Evolutionary conservation across 1,140 invertebrate genomes (phyloP).

Genomic region (Forficula auricularia): DNA sequence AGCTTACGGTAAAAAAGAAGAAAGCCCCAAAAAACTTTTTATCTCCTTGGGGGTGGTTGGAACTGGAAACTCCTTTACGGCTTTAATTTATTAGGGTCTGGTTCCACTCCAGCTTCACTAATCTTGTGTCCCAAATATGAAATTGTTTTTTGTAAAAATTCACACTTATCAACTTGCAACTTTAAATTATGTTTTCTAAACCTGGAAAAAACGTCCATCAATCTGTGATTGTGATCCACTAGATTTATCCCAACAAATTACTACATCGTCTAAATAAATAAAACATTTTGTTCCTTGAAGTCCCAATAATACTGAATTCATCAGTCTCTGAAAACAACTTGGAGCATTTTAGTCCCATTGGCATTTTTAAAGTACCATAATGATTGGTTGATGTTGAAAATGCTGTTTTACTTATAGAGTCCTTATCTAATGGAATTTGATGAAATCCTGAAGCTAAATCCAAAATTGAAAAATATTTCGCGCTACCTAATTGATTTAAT

Average conservation of each 20-base stretch:
- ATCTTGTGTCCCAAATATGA: conserved; percentile 14
- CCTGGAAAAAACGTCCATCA: conserved; percentile 11
- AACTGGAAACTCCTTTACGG: conserved; percentile 16
- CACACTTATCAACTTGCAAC: conserved; percentile 15
- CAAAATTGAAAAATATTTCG: conserved; percentile 28
- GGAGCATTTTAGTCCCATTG: conserved; percentile 19
- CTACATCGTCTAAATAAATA: conserved; percentile 22
- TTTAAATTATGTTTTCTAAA: conserved; percentile 10
- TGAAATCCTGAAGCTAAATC: conserved; percentile 30
- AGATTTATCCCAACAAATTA: not conserved
- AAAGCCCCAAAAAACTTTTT: conserved; percentile 17
- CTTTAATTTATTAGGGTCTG: conserved; percentile 14
- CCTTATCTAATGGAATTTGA: conserved; percentile 23
- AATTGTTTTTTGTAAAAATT: conserved; percentile 11
- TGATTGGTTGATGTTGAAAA: conserved; percentile 17
- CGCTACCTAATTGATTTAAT: conserved; percentile 26
- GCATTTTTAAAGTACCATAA: conserved; percentile 19
- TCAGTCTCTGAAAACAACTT: conserved; percentile 21
- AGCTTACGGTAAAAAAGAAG: conserved; percentile 16
- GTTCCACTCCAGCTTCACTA: conserved; percentile 10
- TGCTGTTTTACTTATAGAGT: conserved; percentile 19
- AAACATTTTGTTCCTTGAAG: conserved; percentile 13
- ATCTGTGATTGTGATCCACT: not conserved
- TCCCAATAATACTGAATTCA: conserved; percentile 22
- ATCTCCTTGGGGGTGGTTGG: conserved; percentile 19